A percentile compares a stretch with the other conserved stretches of the same genome.
These are phyloP conservation scores for Mastomys coucha DNA, from an alignment of 2,113 vertebrate species.

Conservation along the genomic window DNA sequence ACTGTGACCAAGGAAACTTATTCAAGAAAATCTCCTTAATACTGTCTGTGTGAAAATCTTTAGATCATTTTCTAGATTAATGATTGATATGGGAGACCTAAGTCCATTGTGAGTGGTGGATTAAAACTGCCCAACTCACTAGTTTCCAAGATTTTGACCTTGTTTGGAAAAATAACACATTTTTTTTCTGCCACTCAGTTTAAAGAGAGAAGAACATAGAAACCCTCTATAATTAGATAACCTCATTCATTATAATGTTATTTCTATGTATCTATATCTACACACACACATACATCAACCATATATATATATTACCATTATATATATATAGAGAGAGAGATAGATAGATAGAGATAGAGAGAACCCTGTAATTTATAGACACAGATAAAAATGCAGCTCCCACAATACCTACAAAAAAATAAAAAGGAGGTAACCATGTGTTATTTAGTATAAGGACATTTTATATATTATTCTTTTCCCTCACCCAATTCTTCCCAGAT, in stretches of 20 bases:
- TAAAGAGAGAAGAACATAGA: neutral
- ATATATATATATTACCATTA: neutral
- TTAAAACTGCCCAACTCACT: neutral
- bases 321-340: neutral
- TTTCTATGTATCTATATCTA: neutral
- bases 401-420: conserved; percentile 7
- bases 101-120: neutral
- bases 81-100: neutral
- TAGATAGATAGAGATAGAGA: neutral
- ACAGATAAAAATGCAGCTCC: neutral
- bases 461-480: too few species aligned
- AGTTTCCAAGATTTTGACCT: neutral
- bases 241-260: neutral
- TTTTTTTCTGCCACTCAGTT: neutral
- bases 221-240: neutral
- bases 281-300: too few species aligned
- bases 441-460: neutral
- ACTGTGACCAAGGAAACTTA: neutral
- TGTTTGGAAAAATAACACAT: neutral
- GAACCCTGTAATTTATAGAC: neutral
- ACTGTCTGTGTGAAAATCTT: too few species aligned
- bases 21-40: neutral
- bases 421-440: neutral
- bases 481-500: too few species aligned
- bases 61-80: neutral